Base-by-base conservation (phyloP, 2,113 vertebrate genomes). In the Anguilla rostrata region DNA sequence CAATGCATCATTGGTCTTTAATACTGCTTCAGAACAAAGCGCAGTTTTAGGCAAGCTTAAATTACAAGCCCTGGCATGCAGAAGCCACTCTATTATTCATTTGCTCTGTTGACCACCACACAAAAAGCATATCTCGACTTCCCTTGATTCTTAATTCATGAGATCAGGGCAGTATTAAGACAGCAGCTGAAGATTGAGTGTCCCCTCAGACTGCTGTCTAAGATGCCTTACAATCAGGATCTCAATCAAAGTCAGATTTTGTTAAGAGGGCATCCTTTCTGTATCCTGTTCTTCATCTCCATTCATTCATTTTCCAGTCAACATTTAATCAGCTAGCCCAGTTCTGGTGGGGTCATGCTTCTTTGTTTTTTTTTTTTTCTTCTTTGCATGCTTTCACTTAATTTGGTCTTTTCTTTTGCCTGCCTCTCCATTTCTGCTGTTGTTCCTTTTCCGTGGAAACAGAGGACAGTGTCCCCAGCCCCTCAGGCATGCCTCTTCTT, bases 401-500 rank as follows among this genome's bases (percentile, higher is more conserved):
- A 75, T 56, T 75, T 86, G 34, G 0, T 34, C 12, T 82, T 18
- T 15, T 29, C 11, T 11, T 71, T 82, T 40, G 15, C 7, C 40
- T 22, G 15, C 29, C 41, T 75, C 39, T 20, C 53, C 40, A 40
- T 84, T 16, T 79, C 18, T 22, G 29, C 78, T 80, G 60, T 22
- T 80, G 12, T 71, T n/a, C 14, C 84, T 49, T 81, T 78, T 79
- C 78, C 81, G 83, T 86, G 91, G 88, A 88, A 92, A 89, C 92
- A 97, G 97, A 97, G 92, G 97, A 97, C 88, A 75, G n/a, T 75
- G 60, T 34, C 71, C 91, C 94, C 93, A 95, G 95, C 90, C 94
- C 96, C 91, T 91, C 92, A 92, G 95, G 96, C 93, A 97, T 96
- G 71, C 92, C 96, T 20, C 94, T 95, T 88, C 94, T 95, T 90